Conservation (phyloP, 2,888 invertebrate genomes). For the Caenorhabditis zanzibari region DNA sequence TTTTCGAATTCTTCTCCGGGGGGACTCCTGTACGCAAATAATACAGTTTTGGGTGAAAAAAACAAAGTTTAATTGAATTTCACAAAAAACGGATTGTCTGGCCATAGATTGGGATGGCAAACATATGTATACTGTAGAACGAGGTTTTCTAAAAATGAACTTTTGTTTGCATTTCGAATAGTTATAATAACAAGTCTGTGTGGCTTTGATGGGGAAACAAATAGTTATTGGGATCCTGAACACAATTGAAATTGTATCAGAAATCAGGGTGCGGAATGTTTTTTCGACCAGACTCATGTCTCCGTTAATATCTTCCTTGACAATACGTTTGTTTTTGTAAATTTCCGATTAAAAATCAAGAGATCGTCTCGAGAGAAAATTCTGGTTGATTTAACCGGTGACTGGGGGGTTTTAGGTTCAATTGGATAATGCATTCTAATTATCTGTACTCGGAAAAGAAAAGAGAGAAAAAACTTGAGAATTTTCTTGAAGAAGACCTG, state of each 20-base stretch:
- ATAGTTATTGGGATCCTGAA: neutral
- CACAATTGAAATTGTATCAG: slow-evolving; percentile 3
- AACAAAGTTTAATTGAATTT: slow-evolving; percentile 25
- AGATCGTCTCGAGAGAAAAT: slow-evolving; percentile 24
- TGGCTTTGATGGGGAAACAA: slow-evolving; percentile 8
- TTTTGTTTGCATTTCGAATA: slow-evolving; percentile 19
- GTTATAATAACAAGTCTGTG: slow-evolving; percentile 32
- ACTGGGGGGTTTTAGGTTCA: slow-evolving; percentile 18
- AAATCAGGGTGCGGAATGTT: slow-evolving; percentile 29
- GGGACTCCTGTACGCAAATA: slow-evolving; percentile 34
- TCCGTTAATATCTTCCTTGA: neutral
- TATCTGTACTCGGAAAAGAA: slow-evolving; percentile 32
- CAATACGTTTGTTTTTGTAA: neutral
- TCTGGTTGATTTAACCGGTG: slow-evolving; percentile 14
- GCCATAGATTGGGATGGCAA: neutral
- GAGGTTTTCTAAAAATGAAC: slow-evolving; percentile 22
- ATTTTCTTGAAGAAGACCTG: slow-evolving; percentile 20
- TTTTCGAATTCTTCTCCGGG: neutral
- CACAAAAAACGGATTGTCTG: slow-evolving; percentile 20
- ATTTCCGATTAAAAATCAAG: slow-evolving; percentile 33
- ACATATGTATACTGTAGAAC: slow-evolving; percentile 5
- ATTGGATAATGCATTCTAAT: slow-evolving; percentile 54
- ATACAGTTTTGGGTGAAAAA: neutral
- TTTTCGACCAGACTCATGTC: slow-evolving; percentile 7
- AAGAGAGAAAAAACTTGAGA: slow-evolving; percentile 1